Evolutionary conservation across 2,888 invertebrate genomes (phyloP), one percentile per base, ranked within the genome.

Genomic region (Pasiphila rectangulata): DNA sequence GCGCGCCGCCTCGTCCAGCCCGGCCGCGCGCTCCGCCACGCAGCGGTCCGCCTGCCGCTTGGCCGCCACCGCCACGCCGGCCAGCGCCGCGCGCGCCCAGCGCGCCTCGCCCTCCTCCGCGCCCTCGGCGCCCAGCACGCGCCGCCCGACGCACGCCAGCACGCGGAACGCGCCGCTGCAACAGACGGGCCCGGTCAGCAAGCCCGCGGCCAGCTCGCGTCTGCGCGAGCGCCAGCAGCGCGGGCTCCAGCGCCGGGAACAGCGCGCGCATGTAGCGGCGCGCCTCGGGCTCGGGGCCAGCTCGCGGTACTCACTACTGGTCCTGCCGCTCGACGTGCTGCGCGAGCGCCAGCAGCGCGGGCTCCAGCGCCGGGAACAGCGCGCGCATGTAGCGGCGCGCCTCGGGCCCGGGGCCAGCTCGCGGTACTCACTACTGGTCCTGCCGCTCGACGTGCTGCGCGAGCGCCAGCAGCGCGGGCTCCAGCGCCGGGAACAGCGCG

Each of bases 121-220:
- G 9, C 55, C 38, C 48, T 49, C 96, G 94, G 83, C 96, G 94
- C 95, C 95, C 92, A 97, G 94, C 16, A 98, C 98, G 73, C 98
- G 98, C 69, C 96, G 95, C 56, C 96, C 96, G 66, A 98, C 90
- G 59, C 96, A 92, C 7, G 98, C 98, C 69, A 98, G 90, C 52
- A 98, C 95, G 63, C 97, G 96, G 92, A 98, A 95, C 40, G 96
- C 97, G 75, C 97, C 97, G 81, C 97, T 98, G 69, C 45, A 83
- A 75, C 59, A 16, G 4, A 16, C 21, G 12, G n/a, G n/a, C n/a
- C n/a, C n/a, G n/a, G n/a, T n/a, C n/a, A 92, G 4, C 9, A 4
- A 15, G 7, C 17, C 25, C 16, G 10, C 17, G 15, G 4, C 9
- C 1, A n/a, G 0, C 9, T n/a, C n/a, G n/a, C n/a, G n/a, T n/a